phyloP scores from a whole-genome alignment of 2,888 invertebrate species.

The Himalopsyche tibetana region DNA sequence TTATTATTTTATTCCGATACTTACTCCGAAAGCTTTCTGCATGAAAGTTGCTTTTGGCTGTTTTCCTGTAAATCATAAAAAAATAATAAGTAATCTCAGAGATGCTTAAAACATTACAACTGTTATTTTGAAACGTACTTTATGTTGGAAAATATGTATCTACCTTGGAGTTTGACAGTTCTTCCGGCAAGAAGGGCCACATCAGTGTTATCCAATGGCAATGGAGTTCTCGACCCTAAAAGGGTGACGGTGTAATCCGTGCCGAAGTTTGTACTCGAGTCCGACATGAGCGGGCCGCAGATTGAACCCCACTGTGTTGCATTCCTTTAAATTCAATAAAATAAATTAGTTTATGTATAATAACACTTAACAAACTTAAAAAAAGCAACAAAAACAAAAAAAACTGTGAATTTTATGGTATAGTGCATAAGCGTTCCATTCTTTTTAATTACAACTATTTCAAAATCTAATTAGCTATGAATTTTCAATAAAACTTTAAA shows the following conservation, averaged over 20 bases:
- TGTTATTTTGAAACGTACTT: no score
- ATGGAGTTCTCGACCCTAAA: background rate
- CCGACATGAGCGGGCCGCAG: background rate
- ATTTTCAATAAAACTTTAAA: no score
- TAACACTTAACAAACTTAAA: no score
- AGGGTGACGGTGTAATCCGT: background rate
- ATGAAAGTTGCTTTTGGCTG: background rate
- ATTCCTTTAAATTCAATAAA: slow-evolving; percentile 45
- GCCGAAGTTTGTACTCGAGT: background rate
- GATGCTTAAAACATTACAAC: no score
- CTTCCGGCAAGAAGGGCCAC: background rate
- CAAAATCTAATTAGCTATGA: no score
- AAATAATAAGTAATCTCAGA: no score
- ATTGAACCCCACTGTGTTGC: slow-evolving; percentile 44
- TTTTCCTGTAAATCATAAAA: background rate
- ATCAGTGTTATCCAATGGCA: background rate
- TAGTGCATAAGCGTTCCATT: no score
- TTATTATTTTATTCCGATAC: background rate
- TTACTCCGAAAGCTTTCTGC: background rate
- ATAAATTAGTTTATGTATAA: no score
- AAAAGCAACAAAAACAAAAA: no score
- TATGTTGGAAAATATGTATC: no score
- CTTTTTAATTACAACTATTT: no score
- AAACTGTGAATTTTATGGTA: no score
- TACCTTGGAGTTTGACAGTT: background rate